Base-by-base conservation (phyloP, 2,113 vertebrate species). In the Rhinopomastus cyanomelas region DNA sequence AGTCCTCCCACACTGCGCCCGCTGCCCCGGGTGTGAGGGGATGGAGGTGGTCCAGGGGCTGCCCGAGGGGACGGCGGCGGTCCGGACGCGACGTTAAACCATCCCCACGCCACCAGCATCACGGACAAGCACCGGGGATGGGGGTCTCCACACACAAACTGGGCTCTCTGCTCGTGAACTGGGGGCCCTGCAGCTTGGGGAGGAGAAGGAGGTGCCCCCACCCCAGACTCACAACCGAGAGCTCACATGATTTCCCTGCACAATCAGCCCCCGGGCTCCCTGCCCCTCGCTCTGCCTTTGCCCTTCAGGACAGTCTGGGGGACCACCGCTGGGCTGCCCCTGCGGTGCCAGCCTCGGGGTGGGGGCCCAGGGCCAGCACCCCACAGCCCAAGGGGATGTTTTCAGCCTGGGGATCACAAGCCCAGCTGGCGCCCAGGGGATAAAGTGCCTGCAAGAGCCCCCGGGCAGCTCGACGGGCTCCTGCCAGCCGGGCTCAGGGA, bases 331-430 rank as follows among this genome's bases (percentile, higher is more conserved):
- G 16, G 53, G 39, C 39, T 15, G 39, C 39, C 39, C 15, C 39
- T 3, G 4, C 48, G 79, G 64, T 16, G 67, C 51, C 62, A 9
- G 20, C 2, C 0, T 62, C 3, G 77, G 62, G 64, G n/a, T 0
- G 5, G 49, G 53, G 88, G 75, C 83, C 39, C 12, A 0, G 25
- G 51, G 51, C 12, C 0, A 2, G 5, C 56, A 32, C 30, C 30
- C 16, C 2, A 0, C 16, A 51, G 79, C 60, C 18, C 0, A 27
- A 64, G 29, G 62, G 30, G 42, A 8, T 10, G 1, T 26, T 66
- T 55, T 7, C 53, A 51, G 48, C 32, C 72, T 2, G 6, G 56
- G 17, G 16, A 49, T 25, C 11, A 12, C 55, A n/a, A 59, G 48
- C 56, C 87, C 72, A 53, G 67, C 64, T 37, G 61, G 56, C 2